These are phyloP conservation scores for Lucinisca nassula DNA, from an alignment of 2,888 invertebrate genomes.

Conservation along the genomic window DNA sequence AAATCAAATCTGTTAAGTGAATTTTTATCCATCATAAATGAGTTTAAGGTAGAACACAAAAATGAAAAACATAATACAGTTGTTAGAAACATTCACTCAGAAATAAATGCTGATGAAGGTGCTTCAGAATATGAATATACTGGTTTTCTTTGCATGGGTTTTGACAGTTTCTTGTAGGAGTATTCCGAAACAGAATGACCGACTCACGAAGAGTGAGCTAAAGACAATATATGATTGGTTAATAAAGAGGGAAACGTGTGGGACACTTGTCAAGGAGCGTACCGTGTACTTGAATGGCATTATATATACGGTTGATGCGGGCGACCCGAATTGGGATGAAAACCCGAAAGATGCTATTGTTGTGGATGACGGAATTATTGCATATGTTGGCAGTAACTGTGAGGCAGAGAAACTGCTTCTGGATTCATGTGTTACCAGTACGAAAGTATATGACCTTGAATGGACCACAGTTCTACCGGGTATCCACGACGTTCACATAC, in stretches of 20 bases:
- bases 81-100: no score
- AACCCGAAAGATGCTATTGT: conserved; percentile 53
- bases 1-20: no score
- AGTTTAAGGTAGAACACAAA: no score
- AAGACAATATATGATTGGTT: no score
- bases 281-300: conserved; percentile 35
- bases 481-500: conserved; percentile 63
- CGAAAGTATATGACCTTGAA: conserved; percentile 27
- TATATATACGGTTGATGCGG: conserved; percentile 45
- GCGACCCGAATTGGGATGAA: conserved; percentile 36
- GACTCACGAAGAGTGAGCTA: no score
- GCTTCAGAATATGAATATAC: no score
- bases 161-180: no score
- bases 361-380: conserved; percentile 32
- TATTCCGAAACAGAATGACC: no score
- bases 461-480: conserved; percentile 43
- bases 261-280: not conserved
- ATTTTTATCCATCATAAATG: no score
- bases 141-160: no score
- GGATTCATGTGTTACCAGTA: not conserved
- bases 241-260: not conserved
- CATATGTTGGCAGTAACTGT: conserved; percentile 29
- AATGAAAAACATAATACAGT: no score
- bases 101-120: no score
- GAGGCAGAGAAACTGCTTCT: not conserved